Conservation (phyloP, 2,113 vertebrate species). For the Acinonyx jubatus region DNA sequence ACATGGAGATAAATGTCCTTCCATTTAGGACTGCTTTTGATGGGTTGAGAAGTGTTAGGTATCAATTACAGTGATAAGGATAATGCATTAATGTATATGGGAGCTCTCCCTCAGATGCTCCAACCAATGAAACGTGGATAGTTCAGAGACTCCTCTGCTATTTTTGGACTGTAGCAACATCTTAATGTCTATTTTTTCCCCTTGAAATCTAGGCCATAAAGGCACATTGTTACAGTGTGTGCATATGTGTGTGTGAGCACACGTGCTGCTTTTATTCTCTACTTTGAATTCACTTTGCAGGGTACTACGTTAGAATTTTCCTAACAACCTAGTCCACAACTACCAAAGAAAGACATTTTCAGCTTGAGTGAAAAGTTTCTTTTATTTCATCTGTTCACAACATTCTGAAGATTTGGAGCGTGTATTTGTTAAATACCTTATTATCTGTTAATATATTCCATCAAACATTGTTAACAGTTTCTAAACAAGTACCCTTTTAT, state of each 20-base stretch:
- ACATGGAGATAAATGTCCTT: constrained; percentile 48
- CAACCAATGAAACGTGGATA: neutral
- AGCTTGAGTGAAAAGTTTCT: neutral
- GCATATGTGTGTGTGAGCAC: fast-evolving
- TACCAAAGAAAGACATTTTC: neutral
- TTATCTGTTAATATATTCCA: neutral
- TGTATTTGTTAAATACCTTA: neutral
- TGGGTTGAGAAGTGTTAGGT: neutral
- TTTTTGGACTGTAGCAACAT: constrained; percentile 9
- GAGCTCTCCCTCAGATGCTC: neutral
- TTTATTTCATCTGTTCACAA: neutral
- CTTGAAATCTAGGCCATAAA: constrained; percentile 43
- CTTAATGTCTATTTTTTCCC: neutral
- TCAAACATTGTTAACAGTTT: constrained; percentile 1
- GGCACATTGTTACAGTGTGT: neutral
- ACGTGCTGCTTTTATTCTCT: neutral
- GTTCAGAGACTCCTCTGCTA: neutral
- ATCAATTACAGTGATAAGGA: constrained; percentile 1
- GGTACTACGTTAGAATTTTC: neutral
- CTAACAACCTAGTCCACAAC: neutral
- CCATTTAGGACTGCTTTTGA: neutral
- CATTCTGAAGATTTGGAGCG: neutral
- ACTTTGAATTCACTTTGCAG: constrained; percentile 14
- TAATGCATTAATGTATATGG: neutral
- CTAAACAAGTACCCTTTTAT: neutral